phyloP scores from a whole-genome alignment of 2,888 invertebrate species.

The Heliothis peltigera region DNA sequence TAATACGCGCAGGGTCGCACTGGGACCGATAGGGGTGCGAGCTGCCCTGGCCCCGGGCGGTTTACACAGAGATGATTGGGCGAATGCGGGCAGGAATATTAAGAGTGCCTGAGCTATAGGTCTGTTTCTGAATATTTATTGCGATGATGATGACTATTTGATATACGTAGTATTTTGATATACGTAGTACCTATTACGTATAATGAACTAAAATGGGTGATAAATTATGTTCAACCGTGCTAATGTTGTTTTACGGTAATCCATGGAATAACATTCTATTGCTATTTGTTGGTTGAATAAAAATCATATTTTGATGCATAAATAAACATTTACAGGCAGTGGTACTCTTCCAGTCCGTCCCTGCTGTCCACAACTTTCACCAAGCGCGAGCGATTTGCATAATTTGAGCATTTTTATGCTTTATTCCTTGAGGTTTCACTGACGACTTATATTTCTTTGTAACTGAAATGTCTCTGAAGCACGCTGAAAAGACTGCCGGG shows the following conservation, averaged over 20 bases:
- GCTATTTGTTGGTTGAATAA: too few species aligned
- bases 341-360: conserved; percentile 25
- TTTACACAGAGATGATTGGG: conserved; percentile 7
- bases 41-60: conserved; percentile 15
- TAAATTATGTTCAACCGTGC: too few species aligned
- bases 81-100: conserved; percentile 14
- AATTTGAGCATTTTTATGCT: conserved; percentile 76
- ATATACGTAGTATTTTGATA: background rate
- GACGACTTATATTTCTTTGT: conserved; percentile 64
- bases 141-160: background rate
- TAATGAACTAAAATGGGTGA: too few species aligned
- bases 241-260: too few species aligned
- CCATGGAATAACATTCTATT: too few species aligned
- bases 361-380: conserved; percentile 65
- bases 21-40: background rate
- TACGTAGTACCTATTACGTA: too few species aligned
- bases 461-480: conserved; percentile 56
- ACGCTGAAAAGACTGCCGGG: conserved; percentile 56
- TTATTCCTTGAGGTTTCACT: conserved; percentile 58
- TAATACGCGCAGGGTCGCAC: conserved; percentile 52
- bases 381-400: conserved; percentile 73
- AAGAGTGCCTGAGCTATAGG: background rate
- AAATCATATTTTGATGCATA: too few species aligned
- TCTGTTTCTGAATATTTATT: background rate
- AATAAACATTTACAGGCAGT: too few species aligned